Evolutionary conservation across 1,140 invertebrate genomes (phyloP).

Genomic region (Mizuhopecten yessoensis): DNA sequence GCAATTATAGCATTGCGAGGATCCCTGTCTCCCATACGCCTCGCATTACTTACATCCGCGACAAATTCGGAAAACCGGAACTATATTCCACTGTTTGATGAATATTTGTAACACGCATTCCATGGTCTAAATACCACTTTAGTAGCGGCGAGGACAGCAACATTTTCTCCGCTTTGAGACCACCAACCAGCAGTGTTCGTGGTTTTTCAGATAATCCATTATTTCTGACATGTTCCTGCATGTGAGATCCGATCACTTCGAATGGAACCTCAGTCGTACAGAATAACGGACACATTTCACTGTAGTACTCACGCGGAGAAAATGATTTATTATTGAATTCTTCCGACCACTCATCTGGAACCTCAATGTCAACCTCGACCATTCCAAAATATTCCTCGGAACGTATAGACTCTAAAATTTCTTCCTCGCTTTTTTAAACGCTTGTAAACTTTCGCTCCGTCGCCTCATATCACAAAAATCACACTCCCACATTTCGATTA

Average conservation of each 20-base stretch:
- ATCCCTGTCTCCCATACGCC: conserved; percentile 62
- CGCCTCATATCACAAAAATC: conserved; percentile 50
- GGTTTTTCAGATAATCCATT: conserved; percentile 57
- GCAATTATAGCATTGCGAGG: conserved; percentile 62
- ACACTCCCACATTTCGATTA: conserved; percentile 59
- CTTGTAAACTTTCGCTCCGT: background rate
- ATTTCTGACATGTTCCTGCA: conserved; percentile 57
- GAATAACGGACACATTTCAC: conserved; percentile 59
- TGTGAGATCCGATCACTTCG: conserved; percentile 58
- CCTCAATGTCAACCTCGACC: conserved; percentile 61
- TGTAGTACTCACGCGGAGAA: conserved; percentile 47
- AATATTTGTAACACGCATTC: conserved; percentile 60
- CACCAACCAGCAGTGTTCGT: conserved; percentile 58
- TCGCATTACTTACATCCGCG: conserved; percentile 63
- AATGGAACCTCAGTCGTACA: conserved; percentile 52
- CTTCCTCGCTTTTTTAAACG: conserved; percentile 49
- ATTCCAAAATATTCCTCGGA: conserved; percentile 61
- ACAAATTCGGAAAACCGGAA: conserved; percentile 57
- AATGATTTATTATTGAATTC: background rate
- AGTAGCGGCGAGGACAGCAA: conserved; percentile 65
- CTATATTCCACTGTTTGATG: conserved; percentile 70
- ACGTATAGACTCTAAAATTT: conserved; percentile 53
- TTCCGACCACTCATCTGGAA: conserved; percentile 50
- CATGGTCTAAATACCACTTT: conserved; percentile 69
- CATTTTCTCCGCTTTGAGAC: conserved; percentile 63